These are phyloP conservation scores for Drosophila bocki DNA, from an alignment of 1,140 invertebrate genomes.

Conservation along the genomic window DNA sequence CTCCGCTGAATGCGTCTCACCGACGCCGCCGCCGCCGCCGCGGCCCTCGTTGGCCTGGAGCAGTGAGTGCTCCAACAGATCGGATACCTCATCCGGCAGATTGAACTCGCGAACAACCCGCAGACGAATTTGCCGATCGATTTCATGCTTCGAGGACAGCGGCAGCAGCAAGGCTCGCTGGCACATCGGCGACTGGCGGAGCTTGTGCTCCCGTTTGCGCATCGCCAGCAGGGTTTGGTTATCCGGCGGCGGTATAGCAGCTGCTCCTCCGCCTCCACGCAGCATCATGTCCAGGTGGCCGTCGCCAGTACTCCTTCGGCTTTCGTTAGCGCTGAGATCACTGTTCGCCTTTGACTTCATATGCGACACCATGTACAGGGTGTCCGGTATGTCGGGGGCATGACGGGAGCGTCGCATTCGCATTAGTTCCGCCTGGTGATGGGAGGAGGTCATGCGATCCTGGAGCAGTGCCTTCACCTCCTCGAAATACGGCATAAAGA, in stretches of 20 bases:
- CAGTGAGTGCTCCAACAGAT: conserved; percentile 89
- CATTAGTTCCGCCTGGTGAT: conserved; percentile 90
- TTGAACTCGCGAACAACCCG: conserved; percentile 97
- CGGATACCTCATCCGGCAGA: conserved; percentile 95
- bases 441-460: conserved; percentile 89
- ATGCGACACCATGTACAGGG: conserved; percentile 94
- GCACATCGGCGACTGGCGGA: conserved; percentile 92
- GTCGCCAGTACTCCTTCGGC: conserved; percentile 86
- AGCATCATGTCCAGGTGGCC: conserved; percentile 87
- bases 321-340: conserved; percentile 86
- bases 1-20: conserved; percentile 23
- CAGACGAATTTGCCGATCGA: conserved; percentile 92
- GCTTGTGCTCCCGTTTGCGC: conserved; percentile 94
- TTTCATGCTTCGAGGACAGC: conserved; percentile 91
- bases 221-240: conserved; percentile 91
- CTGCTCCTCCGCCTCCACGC: conserved; percentile 86
- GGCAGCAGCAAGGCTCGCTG: conserved; percentile 91
- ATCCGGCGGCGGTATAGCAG: conserved; percentile 90
- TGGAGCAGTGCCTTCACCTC: conserved; percentile 95
- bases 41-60: conserved; percentile 53
- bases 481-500: conserved; percentile 97
- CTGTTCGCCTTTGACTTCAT: conserved; percentile 82
- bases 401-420: conserved; percentile 89
- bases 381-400: conserved; percentile 94
- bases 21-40: neutral